Evolutionary conservation across 1,140 invertebrate species (phyloP).

Genomic region (Leucophenga varia): DNA sequence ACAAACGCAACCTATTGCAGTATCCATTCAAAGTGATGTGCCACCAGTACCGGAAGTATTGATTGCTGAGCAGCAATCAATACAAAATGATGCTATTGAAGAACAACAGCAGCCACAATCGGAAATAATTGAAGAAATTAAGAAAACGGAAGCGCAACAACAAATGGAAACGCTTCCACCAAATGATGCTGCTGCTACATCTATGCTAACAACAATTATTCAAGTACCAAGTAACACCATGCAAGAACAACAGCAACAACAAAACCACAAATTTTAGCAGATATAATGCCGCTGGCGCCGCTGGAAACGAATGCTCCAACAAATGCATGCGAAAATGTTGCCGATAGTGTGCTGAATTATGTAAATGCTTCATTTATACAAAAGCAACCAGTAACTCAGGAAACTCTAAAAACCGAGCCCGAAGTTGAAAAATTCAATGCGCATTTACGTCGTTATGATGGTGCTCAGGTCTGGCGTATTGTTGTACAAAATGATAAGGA

Average conservation of each 20-base stretch:
- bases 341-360: constrained; percentile 49
- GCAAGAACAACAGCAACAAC: constrained; percentile 4
- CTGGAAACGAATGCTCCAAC: too few relatives aligned
- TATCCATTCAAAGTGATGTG: too few relatives aligned
- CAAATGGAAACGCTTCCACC: neutral
- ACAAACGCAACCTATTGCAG: neutral
- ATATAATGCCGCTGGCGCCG: neutral
- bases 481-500: constrained; percentile 55
- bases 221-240: constrained; percentile 24
- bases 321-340: constrained; percentile 3
- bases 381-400: constrained; percentile 11
- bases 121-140: neutral
- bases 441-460: constrained; percentile 57
- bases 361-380: constrained; percentile 48
- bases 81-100: constrained; percentile 16
- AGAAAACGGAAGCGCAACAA: neutral
- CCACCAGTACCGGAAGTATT: neutral
- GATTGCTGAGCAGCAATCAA: neutral
- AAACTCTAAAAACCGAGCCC: neutral
- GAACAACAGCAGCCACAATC: neutral
- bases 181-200: neutral
- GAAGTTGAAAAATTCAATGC: constrained; percentile 24
- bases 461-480: constrained; percentile 63
- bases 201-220: constrained; percentile 40
- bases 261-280: constrained; percentile 10